Evolutionary conservation across 37 sponge, comb jelly and placozoan species (phyloP).

Genomic region (Diacarnus erythraeanus): DNA sequence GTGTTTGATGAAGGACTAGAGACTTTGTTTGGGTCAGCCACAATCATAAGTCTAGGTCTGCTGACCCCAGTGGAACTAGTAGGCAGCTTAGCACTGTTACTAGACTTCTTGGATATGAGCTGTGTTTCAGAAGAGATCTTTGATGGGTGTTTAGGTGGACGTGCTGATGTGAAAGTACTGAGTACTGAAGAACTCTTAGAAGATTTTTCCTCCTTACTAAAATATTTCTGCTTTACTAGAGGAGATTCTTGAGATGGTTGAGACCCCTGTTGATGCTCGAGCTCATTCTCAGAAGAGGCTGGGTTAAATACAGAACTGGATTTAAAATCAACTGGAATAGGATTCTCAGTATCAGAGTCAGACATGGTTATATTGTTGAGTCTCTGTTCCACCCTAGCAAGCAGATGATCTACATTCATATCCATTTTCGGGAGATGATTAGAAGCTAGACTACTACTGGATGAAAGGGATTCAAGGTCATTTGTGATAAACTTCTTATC

Average conservation of each 20-base stretch:
- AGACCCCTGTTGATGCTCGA: not conserved
- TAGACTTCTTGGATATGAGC: not conserved
- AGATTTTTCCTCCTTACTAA: not conserved
- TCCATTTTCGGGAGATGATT: not conserved
- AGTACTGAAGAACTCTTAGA: not conserved
- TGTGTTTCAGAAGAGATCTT: not conserved
- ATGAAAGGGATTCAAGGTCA: not conserved
- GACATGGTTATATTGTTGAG: not conserved
- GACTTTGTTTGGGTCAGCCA: not conserved
- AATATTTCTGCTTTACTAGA: not conserved
- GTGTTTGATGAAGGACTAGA: not conserved
- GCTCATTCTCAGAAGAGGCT: no score
- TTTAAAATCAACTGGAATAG: not conserved
- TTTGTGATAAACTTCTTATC: not conserved
- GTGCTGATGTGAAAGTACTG: conserved; percentile 26
- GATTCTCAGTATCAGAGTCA: not conserved
- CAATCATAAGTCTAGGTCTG: not conserved
- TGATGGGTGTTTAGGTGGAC: conserved; percentile 15
- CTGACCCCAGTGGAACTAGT: not conserved
- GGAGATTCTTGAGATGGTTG: not conserved
- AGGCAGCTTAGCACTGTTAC: not conserved
- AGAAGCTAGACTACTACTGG: not conserved
- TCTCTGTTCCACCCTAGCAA: not conserved
- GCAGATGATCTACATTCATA: not conserved
- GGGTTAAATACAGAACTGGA: not conserved